Conservation (phyloP, 2,888 invertebrate genomes). For the Cartodere bifasciata region DNA sequence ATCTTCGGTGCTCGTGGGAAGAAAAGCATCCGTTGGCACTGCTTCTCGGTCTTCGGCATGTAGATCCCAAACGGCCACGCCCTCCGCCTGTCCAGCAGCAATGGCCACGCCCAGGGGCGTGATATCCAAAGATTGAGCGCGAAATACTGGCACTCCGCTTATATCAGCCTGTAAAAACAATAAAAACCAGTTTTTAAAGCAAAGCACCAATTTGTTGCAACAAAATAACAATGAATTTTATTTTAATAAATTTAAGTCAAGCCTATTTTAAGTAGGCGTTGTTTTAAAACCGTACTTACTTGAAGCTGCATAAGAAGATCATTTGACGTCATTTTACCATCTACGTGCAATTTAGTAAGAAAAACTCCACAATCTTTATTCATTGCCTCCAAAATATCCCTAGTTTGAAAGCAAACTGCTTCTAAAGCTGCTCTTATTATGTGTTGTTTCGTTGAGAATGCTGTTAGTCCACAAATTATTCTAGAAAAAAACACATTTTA, state of each 20-base stretch:
- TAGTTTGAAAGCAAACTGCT: slow-evolving; percentile 92
- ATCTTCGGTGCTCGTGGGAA: slow-evolving; percentile 67
- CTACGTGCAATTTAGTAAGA: slow-evolving; percentile 73
- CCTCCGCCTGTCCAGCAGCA: slow-evolving; percentile 67
- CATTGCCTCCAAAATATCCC: slow-evolving; percentile 91
- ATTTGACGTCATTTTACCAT: slow-evolving; percentile 88
- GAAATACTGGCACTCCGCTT: slow-evolving; percentile 79
- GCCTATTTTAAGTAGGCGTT: too few relatives aligned
- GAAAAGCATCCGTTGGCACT: slow-evolving; percentile 60
- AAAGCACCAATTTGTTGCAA: too few relatives aligned
- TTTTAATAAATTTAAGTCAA: too few relatives aligned
- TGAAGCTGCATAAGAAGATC: slow-evolving; percentile 90
- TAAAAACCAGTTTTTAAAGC: too few relatives aligned
- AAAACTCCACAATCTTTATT: slow-evolving; percentile 82
- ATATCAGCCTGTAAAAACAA: slow-evolving; percentile 60
- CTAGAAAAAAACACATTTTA: slow-evolving; percentile 28
- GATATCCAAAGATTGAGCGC: slow-evolving; percentile 77
- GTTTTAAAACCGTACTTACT: slow-evolving; percentile 16
- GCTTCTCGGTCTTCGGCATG: slow-evolving; percentile 43
- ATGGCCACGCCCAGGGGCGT: slow-evolving; percentile 89
- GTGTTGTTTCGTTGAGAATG: slow-evolving; percentile 85
- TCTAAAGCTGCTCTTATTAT: slow-evolving; percentile 89
- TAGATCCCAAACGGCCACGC: slow-evolving; percentile 55
- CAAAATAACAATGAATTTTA: too few relatives aligned
- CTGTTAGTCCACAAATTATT: slow-evolving; percentile 83